phyloP scores from a whole-genome alignment of 2,888 invertebrate species.

The Lasiommata megera region DNA sequence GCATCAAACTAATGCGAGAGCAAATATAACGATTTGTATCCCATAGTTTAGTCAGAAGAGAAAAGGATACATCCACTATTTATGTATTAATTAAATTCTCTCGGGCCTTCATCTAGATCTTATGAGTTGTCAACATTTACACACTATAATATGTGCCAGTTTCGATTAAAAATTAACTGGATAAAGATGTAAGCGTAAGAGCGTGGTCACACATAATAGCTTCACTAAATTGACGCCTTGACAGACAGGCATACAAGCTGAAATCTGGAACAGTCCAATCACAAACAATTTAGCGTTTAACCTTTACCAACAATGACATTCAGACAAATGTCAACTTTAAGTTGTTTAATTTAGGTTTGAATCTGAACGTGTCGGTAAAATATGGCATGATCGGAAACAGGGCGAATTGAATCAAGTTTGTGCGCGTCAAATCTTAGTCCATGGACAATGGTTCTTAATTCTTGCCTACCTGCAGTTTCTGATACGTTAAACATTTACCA shows the following conservation, averaged over 20 bases:
- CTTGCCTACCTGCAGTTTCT: not conserved
- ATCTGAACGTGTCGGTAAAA: not conserved
- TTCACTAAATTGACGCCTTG: constrained; percentile 27
- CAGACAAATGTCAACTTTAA: constrained; percentile 24
- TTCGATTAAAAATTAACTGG: not conserved
- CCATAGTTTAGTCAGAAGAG: no score
- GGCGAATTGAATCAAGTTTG: constrained; percentile 10
- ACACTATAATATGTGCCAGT: no score
- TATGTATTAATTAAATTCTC: no score
- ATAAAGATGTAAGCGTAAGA: not conserved
- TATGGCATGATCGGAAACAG: constrained; percentile 14
- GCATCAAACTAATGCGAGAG: no score
- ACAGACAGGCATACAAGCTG: constrained; percentile 34
- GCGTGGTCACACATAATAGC: not conserved
- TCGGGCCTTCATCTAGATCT: no score
- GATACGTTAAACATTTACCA: no score
- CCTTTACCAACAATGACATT: constrained; percentile 16
- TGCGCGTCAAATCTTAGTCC: not conserved
- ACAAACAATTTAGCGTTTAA: constrained; percentile 50
- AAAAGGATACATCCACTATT: no score
- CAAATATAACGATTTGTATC: no score
- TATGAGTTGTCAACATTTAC: no score
- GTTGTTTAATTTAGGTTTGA: not conserved
- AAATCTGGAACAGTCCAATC: constrained; percentile 67
- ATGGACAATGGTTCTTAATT: not conserved